phyloP scores from a whole-genome alignment of 2,888 invertebrate species.

The Macrophya annulata region DNA sequence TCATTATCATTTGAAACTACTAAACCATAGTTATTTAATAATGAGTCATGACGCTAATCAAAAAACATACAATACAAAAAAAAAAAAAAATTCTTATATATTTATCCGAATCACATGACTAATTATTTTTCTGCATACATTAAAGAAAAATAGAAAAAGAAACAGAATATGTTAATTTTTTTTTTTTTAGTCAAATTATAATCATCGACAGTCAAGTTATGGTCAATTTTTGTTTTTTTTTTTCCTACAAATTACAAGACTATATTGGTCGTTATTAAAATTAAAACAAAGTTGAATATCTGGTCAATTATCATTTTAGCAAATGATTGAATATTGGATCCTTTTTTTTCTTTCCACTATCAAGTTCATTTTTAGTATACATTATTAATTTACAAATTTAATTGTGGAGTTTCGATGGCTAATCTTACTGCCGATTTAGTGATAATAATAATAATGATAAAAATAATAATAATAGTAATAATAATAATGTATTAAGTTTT shows the following conservation, averaged over 20 bases:
- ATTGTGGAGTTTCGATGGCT: neutral
- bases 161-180: neutral
- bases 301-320: neutral
- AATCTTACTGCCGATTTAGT: neutral
- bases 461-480: neutral
- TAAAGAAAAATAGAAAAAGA: neutral
- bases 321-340: neutral
- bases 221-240: neutral
- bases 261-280: neutral
- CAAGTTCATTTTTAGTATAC: neutral
- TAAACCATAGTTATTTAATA: neutral
- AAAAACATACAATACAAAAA: neutral
- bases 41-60: neutral
- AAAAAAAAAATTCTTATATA: neutral
- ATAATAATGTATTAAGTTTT: slow-evolving; percentile 6
- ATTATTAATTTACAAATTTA: neutral
- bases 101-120: neutral
- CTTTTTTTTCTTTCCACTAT: neutral
- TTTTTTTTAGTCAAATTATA: neutral
- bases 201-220: neutral
- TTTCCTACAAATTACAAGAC: neutral
- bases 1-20: neutral
- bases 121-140: neutral
- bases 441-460: neutral
- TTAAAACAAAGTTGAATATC: neutral